Evolutionary conservation across 2,113 vertebrate species (phyloP).

Genomic region (Amblyopsis rosae): DNA sequence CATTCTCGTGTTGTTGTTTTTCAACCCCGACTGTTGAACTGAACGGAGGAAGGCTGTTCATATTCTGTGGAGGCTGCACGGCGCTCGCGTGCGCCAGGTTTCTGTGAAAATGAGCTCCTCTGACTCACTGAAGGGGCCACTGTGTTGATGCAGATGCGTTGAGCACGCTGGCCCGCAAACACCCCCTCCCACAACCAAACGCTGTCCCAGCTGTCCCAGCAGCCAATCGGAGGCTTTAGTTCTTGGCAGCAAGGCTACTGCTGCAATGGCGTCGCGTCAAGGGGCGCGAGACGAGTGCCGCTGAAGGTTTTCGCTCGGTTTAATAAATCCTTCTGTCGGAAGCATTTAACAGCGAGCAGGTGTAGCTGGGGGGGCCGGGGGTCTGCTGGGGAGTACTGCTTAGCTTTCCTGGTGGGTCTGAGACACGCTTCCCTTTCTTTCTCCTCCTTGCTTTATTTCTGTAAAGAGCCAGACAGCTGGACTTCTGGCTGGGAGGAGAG

Average conservation of each 20-base stretch:
- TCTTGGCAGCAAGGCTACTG: slow-evolving; percentile 14
- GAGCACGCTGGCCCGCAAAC: slow-evolving; percentile 46
- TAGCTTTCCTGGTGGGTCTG: slow-evolving; percentile 37
- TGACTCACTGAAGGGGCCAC: slow-evolving; percentile 36
- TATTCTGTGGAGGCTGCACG: slow-evolving; percentile 54
- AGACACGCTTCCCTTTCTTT: slow-evolving; percentile 17
- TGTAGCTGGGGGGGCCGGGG: slow-evolving; percentile 16
- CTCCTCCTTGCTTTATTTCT: not conserved
- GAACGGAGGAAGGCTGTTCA: slow-evolving; percentile 40
- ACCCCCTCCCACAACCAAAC: slow-evolving; percentile 40
- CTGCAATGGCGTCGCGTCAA: slow-evolving; percentile 32
- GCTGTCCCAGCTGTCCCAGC: slow-evolving; percentile 44
- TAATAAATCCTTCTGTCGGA: slow-evolving; percentile 12
- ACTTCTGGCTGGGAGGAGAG: slow-evolving; percentile 69
- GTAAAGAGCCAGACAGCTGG: slow-evolving; percentile 72
- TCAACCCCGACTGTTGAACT: slow-evolving; percentile 40
- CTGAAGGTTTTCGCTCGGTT: slow-evolving; percentile 19
- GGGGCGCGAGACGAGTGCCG: slow-evolving; percentile 20
- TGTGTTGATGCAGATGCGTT: slow-evolving; percentile 34
- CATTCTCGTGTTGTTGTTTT: slow-evolving; percentile 57
- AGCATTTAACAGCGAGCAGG: slow-evolving; percentile 25
- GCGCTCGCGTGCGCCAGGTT: not conserved
- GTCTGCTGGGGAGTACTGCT: slow-evolving; percentile 15
- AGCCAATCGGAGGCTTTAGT: slow-evolving; percentile 27
- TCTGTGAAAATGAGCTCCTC: slow-evolving; percentile 1